Percentiles rank a stretch among this genome's conserved stretches.
Conservation (phyloP, 2,888 invertebrate species). For the Tridacna gigas region DNA sequence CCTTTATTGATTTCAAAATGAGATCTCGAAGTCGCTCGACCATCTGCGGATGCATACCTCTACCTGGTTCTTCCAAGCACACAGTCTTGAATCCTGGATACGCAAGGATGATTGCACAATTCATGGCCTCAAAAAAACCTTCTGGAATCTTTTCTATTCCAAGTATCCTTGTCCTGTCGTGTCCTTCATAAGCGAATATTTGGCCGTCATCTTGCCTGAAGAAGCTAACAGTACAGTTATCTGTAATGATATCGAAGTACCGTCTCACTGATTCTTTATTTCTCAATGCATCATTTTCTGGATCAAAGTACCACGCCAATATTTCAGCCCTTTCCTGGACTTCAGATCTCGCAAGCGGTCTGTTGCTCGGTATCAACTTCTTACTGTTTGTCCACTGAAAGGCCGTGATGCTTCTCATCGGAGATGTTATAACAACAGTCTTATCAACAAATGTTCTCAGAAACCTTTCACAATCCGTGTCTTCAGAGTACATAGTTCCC, state of each 20-base stretch:
- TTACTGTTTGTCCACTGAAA: constrained; percentile 50
- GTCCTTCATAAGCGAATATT: not conserved
- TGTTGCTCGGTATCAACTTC: not conserved
- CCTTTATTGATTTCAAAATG: not conserved
- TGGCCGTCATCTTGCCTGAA: not conserved
- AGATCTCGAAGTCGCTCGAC: constrained; percentile 40
- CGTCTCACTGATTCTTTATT: not conserved
- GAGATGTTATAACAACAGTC: constrained; percentile 26
- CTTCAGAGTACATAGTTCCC: not conserved
- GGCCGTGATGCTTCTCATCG: constrained; percentile 39
- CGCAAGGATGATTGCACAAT: constrained; percentile 40
- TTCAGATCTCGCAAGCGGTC: not conserved
- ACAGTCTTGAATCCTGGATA: constrained; percentile 37
- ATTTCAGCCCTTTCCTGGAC: constrained; percentile 38
- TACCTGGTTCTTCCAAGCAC: constrained; percentile 48
- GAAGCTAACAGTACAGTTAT: constrained; percentile 3
- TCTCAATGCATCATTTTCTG: not conserved
- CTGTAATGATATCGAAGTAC: constrained; percentile 18
- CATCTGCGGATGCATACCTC: constrained; percentile 62
- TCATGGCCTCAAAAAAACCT: constrained; percentile 51
- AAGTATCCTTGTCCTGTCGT: not conserved
- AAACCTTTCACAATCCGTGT: constrained; percentile 5
- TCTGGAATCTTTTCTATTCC: constrained; percentile 38
- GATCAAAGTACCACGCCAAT: constrained; percentile 24
- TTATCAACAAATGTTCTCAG: not conserved